These are phyloP conservation scores for Bostrychus sinensis DNA, from an alignment of 2,113 vertebrate species.

Conservation along the genomic window DNA sequence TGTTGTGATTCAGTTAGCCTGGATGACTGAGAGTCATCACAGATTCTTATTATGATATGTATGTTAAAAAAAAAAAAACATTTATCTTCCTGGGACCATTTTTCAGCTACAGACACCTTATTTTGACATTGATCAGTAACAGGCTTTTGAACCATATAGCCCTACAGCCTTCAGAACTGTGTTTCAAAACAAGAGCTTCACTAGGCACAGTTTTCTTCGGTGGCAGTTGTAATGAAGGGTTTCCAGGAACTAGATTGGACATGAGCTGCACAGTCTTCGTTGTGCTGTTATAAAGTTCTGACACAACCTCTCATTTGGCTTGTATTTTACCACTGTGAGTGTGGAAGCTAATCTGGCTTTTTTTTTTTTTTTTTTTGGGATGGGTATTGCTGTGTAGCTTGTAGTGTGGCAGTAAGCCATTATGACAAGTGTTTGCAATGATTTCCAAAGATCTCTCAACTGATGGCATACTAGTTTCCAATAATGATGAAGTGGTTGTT, in stretches of 20 bases:
- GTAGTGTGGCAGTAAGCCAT: neutral
- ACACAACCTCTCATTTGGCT: neutral
- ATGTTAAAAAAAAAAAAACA: neutral
- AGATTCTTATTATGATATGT: too few species aligned
- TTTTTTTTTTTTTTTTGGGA: too few species aligned
- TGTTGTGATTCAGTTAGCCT: too few species aligned
- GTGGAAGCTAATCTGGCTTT: neutral
- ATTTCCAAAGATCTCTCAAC: conserved; percentile 1
- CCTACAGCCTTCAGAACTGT: conserved; percentile 3
- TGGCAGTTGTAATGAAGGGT: neutral
- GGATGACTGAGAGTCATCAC: too few species aligned
- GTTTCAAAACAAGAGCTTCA: neutral
- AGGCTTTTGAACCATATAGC: neutral
- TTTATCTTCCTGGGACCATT: neutral
- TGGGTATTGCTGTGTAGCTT: neutral
- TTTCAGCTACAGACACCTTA: neutral
- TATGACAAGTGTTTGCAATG: conserved; percentile 4
- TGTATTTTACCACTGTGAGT: neutral
- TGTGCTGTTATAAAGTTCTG: neutral
- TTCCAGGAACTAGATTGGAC: neutral
- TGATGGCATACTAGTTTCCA: neutral
- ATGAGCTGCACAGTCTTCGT: neutral
- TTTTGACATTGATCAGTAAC: neutral
- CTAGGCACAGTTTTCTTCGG: neutral
- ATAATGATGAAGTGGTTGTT: neutral